phyloP scores from a whole-genome alignment of 2,797 vertebrate species.

The Cyprinella venusta region DNA sequence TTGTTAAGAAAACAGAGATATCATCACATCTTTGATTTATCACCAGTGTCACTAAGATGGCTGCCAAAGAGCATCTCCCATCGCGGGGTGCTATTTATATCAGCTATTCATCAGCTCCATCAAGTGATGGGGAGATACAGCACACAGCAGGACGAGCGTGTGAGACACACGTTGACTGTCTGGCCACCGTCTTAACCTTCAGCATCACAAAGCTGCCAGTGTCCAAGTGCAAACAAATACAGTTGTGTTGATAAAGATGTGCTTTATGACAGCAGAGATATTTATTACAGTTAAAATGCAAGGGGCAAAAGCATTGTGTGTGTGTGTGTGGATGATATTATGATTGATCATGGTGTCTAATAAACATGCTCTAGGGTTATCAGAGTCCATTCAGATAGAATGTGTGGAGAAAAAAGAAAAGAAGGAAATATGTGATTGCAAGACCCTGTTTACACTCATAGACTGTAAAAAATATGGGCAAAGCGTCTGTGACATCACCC shows the following conservation, averaged over 20 bases:
- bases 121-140: conserved; percentile 31
- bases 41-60: conserved; percentile 71
- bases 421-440: not conserved
- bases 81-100: conserved; percentile 51
- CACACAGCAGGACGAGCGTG: not conserved
- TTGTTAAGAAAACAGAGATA: conserved; percentile 44
- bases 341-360: conserved; percentile 11
- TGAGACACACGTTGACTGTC: not conserved
- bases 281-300: conserved; percentile 1
- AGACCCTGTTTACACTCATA: not conserved
- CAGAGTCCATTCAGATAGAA: not conserved
- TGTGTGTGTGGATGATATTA: not conserved
- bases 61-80: conserved; percentile 64
- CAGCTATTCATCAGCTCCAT: conserved; percentile 46
- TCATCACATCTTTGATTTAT: conserved; percentile 73
- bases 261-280: conserved; percentile 25
- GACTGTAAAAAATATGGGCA: too few relatives aligned
- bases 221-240: conserved; percentile 1
- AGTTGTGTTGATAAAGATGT: not conserved
- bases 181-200: conserved; percentile 18
- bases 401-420: not conserved
- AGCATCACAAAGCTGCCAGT: not conserved
- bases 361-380: conserved; percentile 17
- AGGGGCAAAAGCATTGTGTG: not conserved
- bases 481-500: too few relatives aligned